phyloP scores from a whole-genome alignment of 1,140 invertebrate genomes.

The Brachionus sp. region DNA sequence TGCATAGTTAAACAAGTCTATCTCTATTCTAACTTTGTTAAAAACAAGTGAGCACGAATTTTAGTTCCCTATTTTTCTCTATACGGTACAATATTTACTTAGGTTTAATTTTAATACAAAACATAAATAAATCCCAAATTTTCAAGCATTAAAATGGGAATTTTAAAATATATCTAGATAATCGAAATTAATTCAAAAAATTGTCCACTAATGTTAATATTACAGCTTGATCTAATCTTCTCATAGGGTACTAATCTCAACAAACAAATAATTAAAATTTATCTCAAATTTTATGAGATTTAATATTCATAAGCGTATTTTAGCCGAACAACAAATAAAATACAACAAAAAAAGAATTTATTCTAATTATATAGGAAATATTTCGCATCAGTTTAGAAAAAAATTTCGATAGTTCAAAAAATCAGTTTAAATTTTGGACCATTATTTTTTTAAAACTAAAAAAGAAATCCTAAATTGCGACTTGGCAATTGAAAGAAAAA shows the following conservation, averaged over 20 bases:
- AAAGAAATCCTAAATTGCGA: too few relatives aligned
- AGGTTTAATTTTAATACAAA: neutral
- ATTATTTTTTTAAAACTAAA: too few relatives aligned
- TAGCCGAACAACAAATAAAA: neutral
- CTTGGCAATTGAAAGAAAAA: too few relatives aligned
- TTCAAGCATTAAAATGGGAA: neutral
- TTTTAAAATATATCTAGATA: neutral
- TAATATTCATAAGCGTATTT: neutral
- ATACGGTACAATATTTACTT: neutral
- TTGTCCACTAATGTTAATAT: constrained; percentile 9
- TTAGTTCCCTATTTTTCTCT: neutral
- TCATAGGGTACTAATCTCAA: neutral
- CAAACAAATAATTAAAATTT: constrained; percentile 7
- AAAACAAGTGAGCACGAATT: neutral
- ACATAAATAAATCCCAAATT: neutral
- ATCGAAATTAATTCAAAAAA: neutral
- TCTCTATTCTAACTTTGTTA: neutral
- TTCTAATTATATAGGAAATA: too few relatives aligned
- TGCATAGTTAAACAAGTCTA: neutral
- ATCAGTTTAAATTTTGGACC: too few relatives aligned
- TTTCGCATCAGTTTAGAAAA: too few relatives aligned
- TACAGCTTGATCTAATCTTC: constrained; percentile 6
- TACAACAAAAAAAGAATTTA: neutral
- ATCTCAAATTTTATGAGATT: constrained; percentile 4
- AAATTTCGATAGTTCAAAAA: too few relatives aligned